These are phyloP conservation scores for Capitella teleta DNA, from an alignment of 1,140 invertebrate genomes.

Conservation along the genomic window DNA sequence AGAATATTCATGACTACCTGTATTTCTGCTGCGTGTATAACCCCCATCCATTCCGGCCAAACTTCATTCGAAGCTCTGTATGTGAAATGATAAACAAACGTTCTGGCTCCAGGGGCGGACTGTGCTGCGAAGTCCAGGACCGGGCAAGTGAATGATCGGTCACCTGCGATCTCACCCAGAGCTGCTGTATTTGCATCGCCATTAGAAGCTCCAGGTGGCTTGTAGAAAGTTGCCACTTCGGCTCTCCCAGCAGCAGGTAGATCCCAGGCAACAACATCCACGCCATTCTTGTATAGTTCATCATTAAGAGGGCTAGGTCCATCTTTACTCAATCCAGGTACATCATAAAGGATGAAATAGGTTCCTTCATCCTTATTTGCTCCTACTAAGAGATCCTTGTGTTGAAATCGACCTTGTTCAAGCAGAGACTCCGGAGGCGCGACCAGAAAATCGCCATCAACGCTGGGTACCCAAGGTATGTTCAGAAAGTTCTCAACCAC, in stretches of 20 bases:
- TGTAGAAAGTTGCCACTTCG: background rate
- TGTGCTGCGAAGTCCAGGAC: background rate
- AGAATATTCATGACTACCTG: too few relatives aligned
- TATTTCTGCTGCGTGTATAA: background rate
- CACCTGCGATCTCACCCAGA: conserved; percentile 5
- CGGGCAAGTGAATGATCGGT: conserved; percentile 5
- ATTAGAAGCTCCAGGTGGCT: background rate
- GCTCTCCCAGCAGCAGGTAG: background rate
- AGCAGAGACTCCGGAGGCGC: background rate
- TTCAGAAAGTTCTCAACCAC: conserved; percentile 2
- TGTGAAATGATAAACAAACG: conserved; percentile 3
- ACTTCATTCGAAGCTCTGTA: background rate
- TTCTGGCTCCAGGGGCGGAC: background rate
- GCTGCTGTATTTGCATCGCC: background rate
- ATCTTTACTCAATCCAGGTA: background rate
- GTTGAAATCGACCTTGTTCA: background rate
- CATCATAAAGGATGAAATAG: conserved; percentile 2
- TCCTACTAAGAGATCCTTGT: conserved; percentile 4
- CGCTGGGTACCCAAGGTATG: conserved; percentile 5
- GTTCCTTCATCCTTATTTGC: conserved; percentile 6
- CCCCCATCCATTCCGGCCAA: background rate
- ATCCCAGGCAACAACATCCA: conserved; percentile 2
- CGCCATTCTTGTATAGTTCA: background rate
- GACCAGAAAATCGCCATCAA: conserved; percentile 5
- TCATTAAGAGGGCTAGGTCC: background rate